Percentiles rank a stretch among this genome's conserved stretches.
Evolutionary conservation across 1,140 invertebrate species (phyloP).

Genomic region (Solen grandis): DNA sequence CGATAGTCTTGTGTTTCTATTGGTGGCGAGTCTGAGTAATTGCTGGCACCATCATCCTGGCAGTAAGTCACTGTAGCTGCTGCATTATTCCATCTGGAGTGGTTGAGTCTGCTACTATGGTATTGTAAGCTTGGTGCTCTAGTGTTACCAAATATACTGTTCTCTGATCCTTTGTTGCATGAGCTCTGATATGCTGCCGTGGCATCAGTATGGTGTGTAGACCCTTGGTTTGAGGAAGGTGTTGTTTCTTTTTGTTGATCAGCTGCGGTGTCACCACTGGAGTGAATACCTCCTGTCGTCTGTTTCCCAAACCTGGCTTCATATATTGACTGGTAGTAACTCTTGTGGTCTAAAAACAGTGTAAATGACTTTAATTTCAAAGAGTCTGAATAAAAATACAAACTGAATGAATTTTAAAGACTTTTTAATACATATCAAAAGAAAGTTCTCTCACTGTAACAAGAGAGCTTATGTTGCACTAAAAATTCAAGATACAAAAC

Average conservation of each 20-base stretch:
- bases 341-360: slow-evolving; percentile 3
- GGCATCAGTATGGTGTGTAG: background rate
- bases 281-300: background rate
- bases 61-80: background rate
- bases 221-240: background rate
- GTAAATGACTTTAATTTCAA: background rate
- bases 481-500: background rate
- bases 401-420: background rate
- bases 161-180: background rate
- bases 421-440: background rate
- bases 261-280: too few species aligned
- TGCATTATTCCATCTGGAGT: background rate
- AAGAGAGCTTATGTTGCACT: too few species aligned
- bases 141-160: too few species aligned
- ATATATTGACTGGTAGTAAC: slow-evolving; percentile 6
- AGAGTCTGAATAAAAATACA: background rate
- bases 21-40: slow-evolving; percentile 24
- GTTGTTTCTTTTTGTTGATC: background rate
- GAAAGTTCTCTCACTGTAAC: too few species aligned
- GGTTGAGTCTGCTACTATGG: background rate
- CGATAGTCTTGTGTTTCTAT: slow-evolving; percentile 44
- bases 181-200: background rate
- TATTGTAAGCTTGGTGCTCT: background rate
- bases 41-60: background rate
- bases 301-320: slow-evolving; percentile 20